These are phyloP conservation scores for Danio aesculapii DNA, from an alignment of 2,797 vertebrate genomes.

Conservation along the genomic window DNA sequence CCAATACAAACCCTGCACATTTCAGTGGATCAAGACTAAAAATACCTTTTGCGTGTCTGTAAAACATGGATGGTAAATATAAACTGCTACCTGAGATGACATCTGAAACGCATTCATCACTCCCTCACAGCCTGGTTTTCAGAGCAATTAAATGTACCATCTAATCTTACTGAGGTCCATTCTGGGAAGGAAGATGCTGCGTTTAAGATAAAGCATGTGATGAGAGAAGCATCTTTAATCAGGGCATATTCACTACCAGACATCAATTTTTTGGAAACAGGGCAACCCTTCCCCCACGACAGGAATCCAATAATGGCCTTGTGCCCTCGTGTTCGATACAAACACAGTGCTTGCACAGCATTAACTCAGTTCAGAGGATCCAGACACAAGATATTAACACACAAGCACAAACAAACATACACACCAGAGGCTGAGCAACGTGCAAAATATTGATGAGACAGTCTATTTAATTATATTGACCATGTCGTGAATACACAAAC, in stretches of 20 bases:
- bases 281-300: background rate
- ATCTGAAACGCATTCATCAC: background rate
- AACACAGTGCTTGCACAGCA: slow-evolving; percentile 27
- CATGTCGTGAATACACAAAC: background rate
- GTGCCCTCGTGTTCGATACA: slow-evolving; percentile 15
- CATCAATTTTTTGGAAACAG: slow-evolving; percentile 26
- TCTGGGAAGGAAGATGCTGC: background rate
- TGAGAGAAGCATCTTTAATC: background rate
- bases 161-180: background rate
- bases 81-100: background rate
- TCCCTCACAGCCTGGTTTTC: background rate
- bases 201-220: background rate
- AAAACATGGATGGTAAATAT: background rate
- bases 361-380: background rate
- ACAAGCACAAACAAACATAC: background rate
- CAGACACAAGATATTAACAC: background rate
- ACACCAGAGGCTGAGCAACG: background rate
- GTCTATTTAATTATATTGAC: background rate
- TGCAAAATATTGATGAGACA: background rate
- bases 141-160: background rate
- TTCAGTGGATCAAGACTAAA: background rate
- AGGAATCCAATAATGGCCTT: slow-evolving; percentile 33
- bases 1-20: too few species aligned
- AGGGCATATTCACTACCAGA: background rate
- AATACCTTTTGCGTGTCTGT: background rate